These are phyloP conservation scores for Aplochiton taeniatus DNA, from an alignment of 2,797 vertebrate genomes.

Conservation along the genomic window DNA sequence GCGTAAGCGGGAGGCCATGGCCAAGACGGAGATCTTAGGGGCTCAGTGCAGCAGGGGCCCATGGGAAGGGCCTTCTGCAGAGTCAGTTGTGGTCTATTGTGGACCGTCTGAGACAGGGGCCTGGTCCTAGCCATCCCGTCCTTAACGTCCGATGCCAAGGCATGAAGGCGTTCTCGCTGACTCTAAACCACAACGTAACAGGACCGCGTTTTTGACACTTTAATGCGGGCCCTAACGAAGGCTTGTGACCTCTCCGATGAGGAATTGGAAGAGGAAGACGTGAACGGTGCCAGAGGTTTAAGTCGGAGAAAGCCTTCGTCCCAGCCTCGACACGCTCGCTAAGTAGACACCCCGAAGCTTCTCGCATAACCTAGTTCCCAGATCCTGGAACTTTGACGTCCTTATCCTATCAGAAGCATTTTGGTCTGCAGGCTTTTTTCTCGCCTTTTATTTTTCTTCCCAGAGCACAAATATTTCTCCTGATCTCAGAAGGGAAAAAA, in stretches of 20 bases:
- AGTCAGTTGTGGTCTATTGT: constrained; percentile 40
- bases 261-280: constrained; percentile 32
- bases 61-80: constrained; percentile 27
- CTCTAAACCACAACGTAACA: constrained; percentile 7
- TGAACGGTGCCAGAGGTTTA: constrained; percentile 34
- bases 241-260: constrained; percentile 32
- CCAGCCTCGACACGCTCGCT: constrained; percentile 62
- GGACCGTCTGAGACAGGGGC: constrained; percentile 25
- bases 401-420: constrained; percentile 65
- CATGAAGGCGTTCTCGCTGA: constrained; percentile 23
- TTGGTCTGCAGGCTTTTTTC: constrained; percentile 64
- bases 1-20: constrained; percentile 45
- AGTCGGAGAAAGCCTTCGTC: constrained; percentile 33
- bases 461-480: constrained; percentile 62
- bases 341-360: constrained; percentile 61
- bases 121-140: constrained; percentile 27
- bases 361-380: constrained; percentile 61
- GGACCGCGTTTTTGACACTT: constrained; percentile 36
- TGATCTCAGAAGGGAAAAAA: constrained; percentile 52
- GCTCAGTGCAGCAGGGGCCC: constrained; percentile 36
- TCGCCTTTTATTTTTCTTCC: constrained; percentile 47
- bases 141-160: constrained; percentile 19
- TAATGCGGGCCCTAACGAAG: constrained; percentile 24
- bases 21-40: constrained; percentile 56
- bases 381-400: constrained; percentile 68